Conservation (phyloP, 2,888 invertebrate genomes). For the Rhorus exstirpatorius region DNA sequence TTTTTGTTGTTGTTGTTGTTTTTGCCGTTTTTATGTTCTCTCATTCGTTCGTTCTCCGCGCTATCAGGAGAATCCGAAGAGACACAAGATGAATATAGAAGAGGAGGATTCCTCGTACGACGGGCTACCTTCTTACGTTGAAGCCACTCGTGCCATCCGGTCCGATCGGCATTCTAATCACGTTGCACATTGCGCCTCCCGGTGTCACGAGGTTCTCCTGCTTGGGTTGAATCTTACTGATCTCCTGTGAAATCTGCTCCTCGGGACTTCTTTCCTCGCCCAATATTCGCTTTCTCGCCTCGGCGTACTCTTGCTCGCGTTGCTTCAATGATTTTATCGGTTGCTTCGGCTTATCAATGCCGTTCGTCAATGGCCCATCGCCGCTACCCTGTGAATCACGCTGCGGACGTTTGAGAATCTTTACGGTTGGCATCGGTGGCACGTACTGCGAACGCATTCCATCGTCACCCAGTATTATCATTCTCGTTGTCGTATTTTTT, state of each 20-base stretch:
- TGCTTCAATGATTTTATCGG: conserved; percentile 95
- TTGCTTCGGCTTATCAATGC: conserved; percentile 90
- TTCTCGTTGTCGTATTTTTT: conserved; percentile 86
- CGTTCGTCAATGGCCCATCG: conserved; percentile 88
- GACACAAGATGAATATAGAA: conserved; percentile 77
- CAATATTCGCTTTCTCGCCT: conserved; percentile 95
- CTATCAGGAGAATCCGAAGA: conserved; percentile 72
- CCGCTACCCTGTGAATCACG: conserved; percentile 85
- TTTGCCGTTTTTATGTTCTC: conserved; percentile 17
- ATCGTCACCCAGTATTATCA: conserved; percentile 92
- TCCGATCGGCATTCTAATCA: conserved; percentile 92
- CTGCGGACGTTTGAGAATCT: conserved; percentile 93
- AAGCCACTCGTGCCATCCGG: conserved; percentile 93
- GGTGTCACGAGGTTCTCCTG: conserved; percentile 64
- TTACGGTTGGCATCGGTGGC: conserved; percentile 93
- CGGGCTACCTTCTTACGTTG: conserved; percentile 89
- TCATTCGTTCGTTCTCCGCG: conserved; percentile 46
- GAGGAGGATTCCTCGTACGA: conserved; percentile 73
- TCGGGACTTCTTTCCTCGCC: conserved; percentile 94
- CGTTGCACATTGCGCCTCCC: conserved; percentile 79
- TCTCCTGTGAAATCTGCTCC: conserved; percentile 86
- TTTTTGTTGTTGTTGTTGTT: too few species aligned
- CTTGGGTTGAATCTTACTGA: conserved; percentile 85
- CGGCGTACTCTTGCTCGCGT: conserved; percentile 97
- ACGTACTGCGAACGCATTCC: conserved; percentile 93